These are phyloP conservation scores for Enteromius trimaculatus DNA, from an alignment of 2,797 vertebrate species.

Conservation along the genomic window DNA sequence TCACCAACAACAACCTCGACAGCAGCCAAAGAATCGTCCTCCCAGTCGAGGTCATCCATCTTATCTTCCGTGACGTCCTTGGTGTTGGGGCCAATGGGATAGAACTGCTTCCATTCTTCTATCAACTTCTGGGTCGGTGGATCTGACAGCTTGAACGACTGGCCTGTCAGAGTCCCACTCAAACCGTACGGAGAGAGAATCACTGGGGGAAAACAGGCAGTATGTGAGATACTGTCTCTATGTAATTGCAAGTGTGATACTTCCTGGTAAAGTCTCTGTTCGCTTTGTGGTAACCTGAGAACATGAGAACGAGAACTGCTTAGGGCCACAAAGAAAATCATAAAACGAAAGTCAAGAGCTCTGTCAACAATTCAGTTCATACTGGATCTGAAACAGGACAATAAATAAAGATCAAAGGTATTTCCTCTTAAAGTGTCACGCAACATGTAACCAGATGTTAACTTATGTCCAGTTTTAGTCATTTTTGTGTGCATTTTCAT, in stretches of 20 bases:
- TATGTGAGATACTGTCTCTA: neutral
- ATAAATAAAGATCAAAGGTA: neutral
- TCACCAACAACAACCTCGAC: constrained; percentile 98
- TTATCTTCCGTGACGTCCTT: constrained; percentile 91
- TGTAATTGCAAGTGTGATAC: constrained; percentile 7
- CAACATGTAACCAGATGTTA: neutral
- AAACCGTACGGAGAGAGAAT: constrained; percentile 97
- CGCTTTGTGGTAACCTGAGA: constrained; percentile 29
- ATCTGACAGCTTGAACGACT: constrained; percentile 98
- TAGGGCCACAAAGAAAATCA: constrained; percentile 11
- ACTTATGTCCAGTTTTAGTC: neutral
- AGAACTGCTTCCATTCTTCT: constrained; percentile 99
- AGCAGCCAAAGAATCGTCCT: constrained; percentile 96
- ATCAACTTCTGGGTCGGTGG: constrained; percentile 96
- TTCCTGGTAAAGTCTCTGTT: neutral
- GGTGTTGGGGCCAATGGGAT: constrained; percentile 90
- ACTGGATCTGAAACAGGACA: neutral
- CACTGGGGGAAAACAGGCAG: constrained; percentile 73
- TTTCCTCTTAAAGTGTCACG: neutral
- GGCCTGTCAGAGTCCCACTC: constrained; percentile 96
- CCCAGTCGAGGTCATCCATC: constrained; percentile 95
- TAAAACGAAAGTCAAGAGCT: constrained; percentile 11
- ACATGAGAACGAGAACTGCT: neutral
- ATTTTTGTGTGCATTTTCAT: too few species aligned
- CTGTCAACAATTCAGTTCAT: constrained; percentile 9